These are phyloP conservation scores for Antechinus flavipes DNA, from an alignment of 2,113 vertebrate genomes.

Conservation along the genomic window DNA sequence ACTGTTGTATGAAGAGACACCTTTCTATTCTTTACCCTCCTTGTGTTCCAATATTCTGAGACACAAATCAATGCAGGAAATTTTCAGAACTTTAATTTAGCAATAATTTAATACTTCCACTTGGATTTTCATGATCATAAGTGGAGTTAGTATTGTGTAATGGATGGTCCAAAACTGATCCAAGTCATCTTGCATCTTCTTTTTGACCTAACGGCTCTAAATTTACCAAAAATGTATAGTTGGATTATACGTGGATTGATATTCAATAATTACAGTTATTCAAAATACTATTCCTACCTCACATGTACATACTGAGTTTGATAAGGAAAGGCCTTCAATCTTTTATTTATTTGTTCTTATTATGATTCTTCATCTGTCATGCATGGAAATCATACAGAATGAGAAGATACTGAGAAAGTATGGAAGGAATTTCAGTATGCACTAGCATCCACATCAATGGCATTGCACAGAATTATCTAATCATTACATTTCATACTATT, in stretches of 20 bases:
- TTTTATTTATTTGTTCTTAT: slow-evolving; percentile 48
- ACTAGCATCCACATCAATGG: neutral
- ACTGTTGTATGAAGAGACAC: neutral
- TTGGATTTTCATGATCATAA: slow-evolving; percentile 14
- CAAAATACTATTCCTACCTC: neutral
- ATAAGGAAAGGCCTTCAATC: slow-evolving; percentile 21
- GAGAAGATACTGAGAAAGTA: neutral
- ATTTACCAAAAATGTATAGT: neutral
- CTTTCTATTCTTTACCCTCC: neutral
- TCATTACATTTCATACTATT: neutral
- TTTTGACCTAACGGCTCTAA: neutral
- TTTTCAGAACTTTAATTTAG: slow-evolving; percentile 2
- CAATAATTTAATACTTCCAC: slow-evolving; percentile 7
- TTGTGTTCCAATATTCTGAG: neutral
- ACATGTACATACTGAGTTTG: neutral
- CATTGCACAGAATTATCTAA: neutral
- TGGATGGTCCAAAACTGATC: neutral
- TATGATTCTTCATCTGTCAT: neutral
- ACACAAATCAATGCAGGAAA: neutral
- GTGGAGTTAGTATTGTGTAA: neutral
- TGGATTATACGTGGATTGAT: neutral
- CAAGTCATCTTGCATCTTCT: neutral
- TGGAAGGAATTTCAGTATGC: neutral
- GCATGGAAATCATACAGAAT: neutral
- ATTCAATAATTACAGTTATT: neutral